A percentile compares a stretch with the other conserved stretches of the same genome.
Conservation (phyloP, 1,140 invertebrate species). For the Aporrectodea caliginosa region DNA sequence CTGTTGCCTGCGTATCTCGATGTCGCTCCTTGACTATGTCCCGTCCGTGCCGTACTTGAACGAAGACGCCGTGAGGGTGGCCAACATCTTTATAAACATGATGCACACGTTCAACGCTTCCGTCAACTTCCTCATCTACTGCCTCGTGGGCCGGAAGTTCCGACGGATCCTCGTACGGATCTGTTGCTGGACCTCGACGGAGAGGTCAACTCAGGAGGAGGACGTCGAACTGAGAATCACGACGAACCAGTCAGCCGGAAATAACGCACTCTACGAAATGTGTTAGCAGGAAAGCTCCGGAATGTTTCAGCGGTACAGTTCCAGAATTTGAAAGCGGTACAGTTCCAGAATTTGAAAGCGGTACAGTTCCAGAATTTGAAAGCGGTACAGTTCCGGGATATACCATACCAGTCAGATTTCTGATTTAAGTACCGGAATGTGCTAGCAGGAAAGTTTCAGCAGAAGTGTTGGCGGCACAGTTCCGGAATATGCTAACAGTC, state of each 20-base stretch:
- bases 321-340: not conserved
- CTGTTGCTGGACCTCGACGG: conserved; percentile 5
- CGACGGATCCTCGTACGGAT: conserved; percentile 21
- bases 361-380: not conserved
- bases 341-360: not conserved
- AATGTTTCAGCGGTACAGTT: not conserved
- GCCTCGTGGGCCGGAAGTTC: conserved; percentile 12
- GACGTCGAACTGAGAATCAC: not conserved
- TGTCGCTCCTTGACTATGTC: conserved; percentile 5
- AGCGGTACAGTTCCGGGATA: not conserved
- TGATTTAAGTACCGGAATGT: no score
- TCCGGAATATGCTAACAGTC: no score
- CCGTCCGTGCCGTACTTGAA: not conserved
- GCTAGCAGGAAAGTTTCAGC: no score
- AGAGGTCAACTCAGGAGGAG: not conserved
- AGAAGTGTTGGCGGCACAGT: no score
- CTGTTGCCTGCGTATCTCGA: conserved; percentile 11
- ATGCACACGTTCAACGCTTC: conserved; percentile 24
- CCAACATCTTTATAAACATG: conserved; percentile 12
- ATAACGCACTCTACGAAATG: not conserved
- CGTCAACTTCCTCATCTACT: conserved; percentile 27
- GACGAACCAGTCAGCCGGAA: not conserved
- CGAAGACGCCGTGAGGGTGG: not conserved
- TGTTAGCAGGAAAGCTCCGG: not conserved
- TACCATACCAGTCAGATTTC: not conserved